Evolutionary conservation across 1,140 invertebrate species (phyloP).

Genomic region (Hermatobates lingyangjiaoensis): DNA sequence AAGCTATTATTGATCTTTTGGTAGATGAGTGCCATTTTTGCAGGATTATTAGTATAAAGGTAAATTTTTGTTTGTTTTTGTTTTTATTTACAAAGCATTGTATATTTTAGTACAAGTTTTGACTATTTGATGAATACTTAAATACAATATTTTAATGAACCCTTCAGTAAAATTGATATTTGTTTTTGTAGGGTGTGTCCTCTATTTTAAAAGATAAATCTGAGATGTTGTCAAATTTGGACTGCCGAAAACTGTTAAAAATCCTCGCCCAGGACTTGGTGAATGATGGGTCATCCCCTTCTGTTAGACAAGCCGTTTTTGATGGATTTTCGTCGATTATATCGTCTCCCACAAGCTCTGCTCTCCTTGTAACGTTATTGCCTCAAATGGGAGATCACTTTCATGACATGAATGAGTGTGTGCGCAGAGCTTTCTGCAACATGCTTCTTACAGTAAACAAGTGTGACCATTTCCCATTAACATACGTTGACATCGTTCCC

Average conservation of each 20-base stretch:
- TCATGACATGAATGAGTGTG: constrained; percentile 17
- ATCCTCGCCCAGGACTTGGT: constrained; percentile 9
- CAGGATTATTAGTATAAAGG: constrained; percentile 16
- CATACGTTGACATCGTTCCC: constrained; percentile 13
- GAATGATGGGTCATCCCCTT: constrained; percentile 11
- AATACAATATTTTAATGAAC: background rate
- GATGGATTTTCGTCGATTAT: constrained; percentile 11
- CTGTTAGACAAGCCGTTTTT: constrained; percentile 13
- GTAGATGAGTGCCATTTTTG: constrained; percentile 15
- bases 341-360: background rate
- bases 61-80: constrained; percentile 2
- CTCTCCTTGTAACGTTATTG: constrained; percentile 2
- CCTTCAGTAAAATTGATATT: constrained; percentile 1
- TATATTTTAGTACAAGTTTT: background rate
- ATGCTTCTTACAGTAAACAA: constrained; percentile 14
- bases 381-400: constrained; percentile 8
- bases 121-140: background rate
- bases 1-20: constrained; percentile 15
- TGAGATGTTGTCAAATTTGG: constrained; percentile 9
- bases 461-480: background rate
- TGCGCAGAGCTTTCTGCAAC: constrained; percentile 14
- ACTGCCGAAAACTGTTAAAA: constrained; percentile 10
- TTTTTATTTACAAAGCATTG: background rate
- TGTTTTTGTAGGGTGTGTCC: constrained; percentile 13
- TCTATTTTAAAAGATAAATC: constrained; percentile 7